Percentiles rank a stretch among this genome's conserved stretches.
Evolutionary conservation across 1,140 invertebrate species (phyloP).

Genomic region (Calliopsis andreniformis): DNA sequence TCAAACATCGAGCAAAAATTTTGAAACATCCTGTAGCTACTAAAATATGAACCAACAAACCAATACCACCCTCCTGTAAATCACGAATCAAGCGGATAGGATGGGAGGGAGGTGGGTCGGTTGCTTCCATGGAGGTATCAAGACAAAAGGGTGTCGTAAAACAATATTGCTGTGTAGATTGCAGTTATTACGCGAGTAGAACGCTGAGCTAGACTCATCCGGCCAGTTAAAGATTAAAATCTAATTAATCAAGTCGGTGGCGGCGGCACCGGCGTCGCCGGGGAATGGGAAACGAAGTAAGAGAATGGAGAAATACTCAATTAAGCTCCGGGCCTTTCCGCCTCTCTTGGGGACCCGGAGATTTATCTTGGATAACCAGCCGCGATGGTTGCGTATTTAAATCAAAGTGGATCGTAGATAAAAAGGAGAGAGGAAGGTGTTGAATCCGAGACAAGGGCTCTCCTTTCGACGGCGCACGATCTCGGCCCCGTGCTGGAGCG

Average conservation of each 20-base stretch:
- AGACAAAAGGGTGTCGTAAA: constrained; percentile 42
- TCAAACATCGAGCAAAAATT: too few species aligned
- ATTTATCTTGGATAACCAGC: constrained; percentile 62
- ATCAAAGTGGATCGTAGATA: constrained; percentile 40
- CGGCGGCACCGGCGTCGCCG: not conserved
- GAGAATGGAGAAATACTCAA: constrained; percentile 64
- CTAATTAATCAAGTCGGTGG: constrained; percentile 63
- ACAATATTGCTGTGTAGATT: constrained; percentile 35
- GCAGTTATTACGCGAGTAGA: constrained; percentile 46
- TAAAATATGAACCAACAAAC: constrained; percentile 15
- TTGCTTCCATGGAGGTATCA: constrained; percentile 11
- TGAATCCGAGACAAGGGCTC: constrained; percentile 54
- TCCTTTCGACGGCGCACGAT: constrained; percentile 23
- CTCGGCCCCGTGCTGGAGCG: not conserved
- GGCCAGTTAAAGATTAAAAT: constrained; percentile 57
- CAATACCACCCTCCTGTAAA: constrained; percentile 9
- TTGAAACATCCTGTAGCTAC: too few species aligned
- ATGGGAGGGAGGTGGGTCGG: not conserved
- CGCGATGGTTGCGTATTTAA: constrained; percentile 61
- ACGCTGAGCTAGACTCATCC: constrained; percentile 48
- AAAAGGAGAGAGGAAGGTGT: constrained; percentile 24
- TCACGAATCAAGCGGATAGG: constrained; percentile 2
- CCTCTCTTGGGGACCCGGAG: constrained; percentile 54
- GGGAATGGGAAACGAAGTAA: constrained; percentile 33
- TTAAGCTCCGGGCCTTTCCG: constrained; percentile 65